Conservation (phyloP, 2,113 vertebrate species). For the Caloenas nicobarica region DNA sequence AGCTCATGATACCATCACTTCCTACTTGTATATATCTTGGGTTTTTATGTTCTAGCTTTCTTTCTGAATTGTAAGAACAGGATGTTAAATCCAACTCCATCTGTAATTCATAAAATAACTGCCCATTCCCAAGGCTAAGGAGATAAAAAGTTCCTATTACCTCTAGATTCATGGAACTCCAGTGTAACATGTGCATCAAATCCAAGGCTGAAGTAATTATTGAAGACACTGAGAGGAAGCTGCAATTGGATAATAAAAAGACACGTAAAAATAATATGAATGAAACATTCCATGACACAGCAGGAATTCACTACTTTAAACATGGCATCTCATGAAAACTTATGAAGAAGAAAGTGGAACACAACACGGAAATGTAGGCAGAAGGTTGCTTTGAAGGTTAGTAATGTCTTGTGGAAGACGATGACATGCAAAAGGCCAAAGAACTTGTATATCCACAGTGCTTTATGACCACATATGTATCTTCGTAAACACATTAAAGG, state of each 20-base stretch:
- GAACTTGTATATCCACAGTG: not conserved
- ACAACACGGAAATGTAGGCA: not conserved
- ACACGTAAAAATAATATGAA: not conserved
- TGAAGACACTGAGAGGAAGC: slow-evolving; percentile 86
- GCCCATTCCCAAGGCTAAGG: not conserved
- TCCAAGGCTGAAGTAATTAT: slow-evolving; percentile 87
- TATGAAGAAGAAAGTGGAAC: not conserved
- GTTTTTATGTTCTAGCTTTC: not conserved
- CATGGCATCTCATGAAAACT: not conserved
- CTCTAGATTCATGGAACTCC: slow-evolving; percentile 86
- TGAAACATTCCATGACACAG: not conserved
- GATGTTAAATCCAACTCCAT: not conserved
- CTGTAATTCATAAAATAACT: slow-evolving; percentile 11
- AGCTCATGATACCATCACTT: not conserved
- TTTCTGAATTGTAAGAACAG: not conserved
- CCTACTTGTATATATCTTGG: not conserved
- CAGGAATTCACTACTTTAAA: not conserved
- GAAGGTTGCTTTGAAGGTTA: not conserved
- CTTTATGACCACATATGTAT: not conserved
- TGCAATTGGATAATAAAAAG: slow-evolving; percentile 54
- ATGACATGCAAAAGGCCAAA: not conserved
- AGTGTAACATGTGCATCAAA: slow-evolving; percentile 85
- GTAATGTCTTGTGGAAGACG: not conserved
- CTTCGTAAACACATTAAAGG: not conserved
- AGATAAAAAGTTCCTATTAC: slow-evolving; percentile 58